A percentile compares a stretch with the other conserved stretches of the same genome.
These are phyloP conservation scores for Carassius carassius DNA, from an alignment of 2,113 vertebrate genomes.

Conservation along the genomic window DNA sequence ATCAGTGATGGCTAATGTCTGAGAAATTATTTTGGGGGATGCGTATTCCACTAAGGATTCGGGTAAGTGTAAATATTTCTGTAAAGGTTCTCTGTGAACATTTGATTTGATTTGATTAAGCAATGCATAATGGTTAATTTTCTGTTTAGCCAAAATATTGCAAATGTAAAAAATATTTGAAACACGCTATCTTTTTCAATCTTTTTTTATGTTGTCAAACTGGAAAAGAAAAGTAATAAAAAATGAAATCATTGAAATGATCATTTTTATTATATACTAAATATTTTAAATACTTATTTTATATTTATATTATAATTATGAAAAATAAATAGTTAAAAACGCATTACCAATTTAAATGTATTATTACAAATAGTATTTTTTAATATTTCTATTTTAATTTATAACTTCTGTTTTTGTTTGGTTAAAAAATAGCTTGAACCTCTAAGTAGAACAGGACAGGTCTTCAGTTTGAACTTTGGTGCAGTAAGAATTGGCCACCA, in stretches of 20 bases:
- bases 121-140: too few species aligned
- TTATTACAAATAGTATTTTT: too few species aligned
- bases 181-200: not conserved
- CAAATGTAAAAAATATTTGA: not conserved
- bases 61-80: slow-evolving; percentile 24
- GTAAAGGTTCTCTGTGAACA: not conserved
- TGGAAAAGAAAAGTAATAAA: not conserved
- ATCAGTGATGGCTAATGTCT: not conserved
- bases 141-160: not conserved
- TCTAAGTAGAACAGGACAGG: not conserved
- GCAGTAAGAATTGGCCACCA: slow-evolving; percentile 26
- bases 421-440: not conserved
- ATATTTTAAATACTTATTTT: not conserved
- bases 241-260: not conserved
- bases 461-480: not conserved
- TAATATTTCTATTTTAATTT: not conserved
- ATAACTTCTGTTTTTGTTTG: not conserved
- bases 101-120: not conserved
- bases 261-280: not conserved
- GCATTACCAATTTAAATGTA: not conserved
- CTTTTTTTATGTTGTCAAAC: not conserved
- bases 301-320: not conserved
- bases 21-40: not conserved
- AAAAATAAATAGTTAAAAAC: not conserved
- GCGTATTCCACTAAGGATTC: not conserved